Conservation (phyloP, 2,797 vertebrate species). For the Chiroxiphia lanceolata region DNA sequence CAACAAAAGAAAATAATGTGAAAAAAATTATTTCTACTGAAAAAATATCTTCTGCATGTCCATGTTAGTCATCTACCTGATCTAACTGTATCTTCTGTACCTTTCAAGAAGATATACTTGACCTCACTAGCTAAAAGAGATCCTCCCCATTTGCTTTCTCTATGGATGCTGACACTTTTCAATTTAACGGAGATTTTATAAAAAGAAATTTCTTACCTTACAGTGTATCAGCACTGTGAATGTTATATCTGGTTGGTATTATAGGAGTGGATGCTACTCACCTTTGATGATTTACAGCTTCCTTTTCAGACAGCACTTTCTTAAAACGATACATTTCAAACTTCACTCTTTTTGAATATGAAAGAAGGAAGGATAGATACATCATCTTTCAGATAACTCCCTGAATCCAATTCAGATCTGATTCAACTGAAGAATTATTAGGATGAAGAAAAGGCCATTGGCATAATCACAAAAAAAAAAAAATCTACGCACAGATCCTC, state of each 20-base stretch:
- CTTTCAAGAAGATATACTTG: neutral
- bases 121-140: neutral
- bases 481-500: neutral
- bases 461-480: neutral
- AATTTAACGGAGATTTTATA: neutral
- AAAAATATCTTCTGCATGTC: neutral
- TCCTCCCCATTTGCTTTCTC: neutral
- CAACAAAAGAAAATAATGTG: neutral
- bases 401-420: neutral
- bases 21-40: neutral
- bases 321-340: neutral
- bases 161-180: neutral
- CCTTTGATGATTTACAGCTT: neutral
- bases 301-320: neutral
- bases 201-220: neutral
- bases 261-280: neutral
- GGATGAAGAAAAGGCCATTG: neutral
- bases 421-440: neutral
- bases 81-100: neutral
- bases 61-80: neutral
- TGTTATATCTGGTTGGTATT: neutral
- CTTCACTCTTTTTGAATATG: neutral
- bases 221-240: neutral
- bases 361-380: neutral
- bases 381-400: neutral